Evolutionary conservation across 1,140 invertebrate genomes (phyloP), one percentile per base, ranked within the genome.

Genomic region (Zaprionus ghesquierei): DNA sequence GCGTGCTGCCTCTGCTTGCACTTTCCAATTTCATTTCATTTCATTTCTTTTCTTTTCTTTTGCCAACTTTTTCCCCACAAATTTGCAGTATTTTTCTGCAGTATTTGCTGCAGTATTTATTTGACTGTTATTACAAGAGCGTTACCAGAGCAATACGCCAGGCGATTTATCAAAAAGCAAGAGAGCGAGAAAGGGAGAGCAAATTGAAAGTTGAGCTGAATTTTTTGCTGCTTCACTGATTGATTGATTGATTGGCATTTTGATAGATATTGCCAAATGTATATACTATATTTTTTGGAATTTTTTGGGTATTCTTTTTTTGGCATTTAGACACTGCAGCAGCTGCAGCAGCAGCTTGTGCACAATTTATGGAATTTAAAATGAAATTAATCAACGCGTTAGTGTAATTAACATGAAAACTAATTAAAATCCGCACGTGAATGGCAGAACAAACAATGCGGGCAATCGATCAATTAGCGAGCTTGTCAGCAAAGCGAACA

Each of bases 231-330:
- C 3, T 23, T 49, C 27, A 41, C 23, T 38, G 69, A 53, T 27
- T 71, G 62, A 66, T 65, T 70, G 68, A 27, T 33, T 61, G 49
- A 60, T 65, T 58, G 49, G 15, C 35, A 69, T 27, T 38, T 41
- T 31, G 58, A 31, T 44, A 9, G 56, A 27, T 27, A 50, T 33
- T 49, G 44, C 20, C 22, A 66, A 55, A 55, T 55, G 41, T 20
- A 38, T 38, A 38, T 15, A n/a, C 13, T 13, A 13, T 35, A n/a
- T 35, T 35, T 41, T 44, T 15, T 15, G 8, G 2, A 22, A 1
- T 6, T 20, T 22, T 44, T 46, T 46, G 9, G 41, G 18, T 12
- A 22, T 18, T 15, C 13, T 44, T 46, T 46, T 46, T 20, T 41
- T n/a, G n/a, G n/a, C n/a, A n/a, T 15, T 41, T 49, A 8, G 13